Evolutionary conservation across 2,113 vertebrate species (phyloP).

Genomic region (Martes martes): DNA sequence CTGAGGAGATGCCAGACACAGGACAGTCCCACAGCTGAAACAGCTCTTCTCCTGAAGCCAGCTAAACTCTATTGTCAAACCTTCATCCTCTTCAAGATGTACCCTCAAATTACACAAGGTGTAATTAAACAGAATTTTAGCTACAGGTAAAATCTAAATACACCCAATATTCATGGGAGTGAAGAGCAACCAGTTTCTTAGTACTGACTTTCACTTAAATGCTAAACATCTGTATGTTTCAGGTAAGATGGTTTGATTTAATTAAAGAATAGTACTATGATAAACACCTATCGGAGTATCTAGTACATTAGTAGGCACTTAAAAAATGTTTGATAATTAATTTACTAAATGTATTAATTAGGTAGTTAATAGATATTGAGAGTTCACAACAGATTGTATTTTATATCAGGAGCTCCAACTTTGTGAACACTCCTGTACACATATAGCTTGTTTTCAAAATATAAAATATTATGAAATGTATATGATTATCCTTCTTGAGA

Average conservation of each 20-base stretch:
- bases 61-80: neutral
- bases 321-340: neutral
- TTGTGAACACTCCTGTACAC: neutral
- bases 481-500: neutral
- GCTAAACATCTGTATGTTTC: neutral
- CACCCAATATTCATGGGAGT: neutral
- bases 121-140: slow-evolving; percentile 29
- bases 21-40: neutral
- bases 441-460: neutral
- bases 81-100: neutral
- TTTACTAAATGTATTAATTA: neutral
- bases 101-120: neutral
- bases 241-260: neutral
- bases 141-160: slow-evolving; percentile 12
- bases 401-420: neutral
- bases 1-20: neutral
- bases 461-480: neutral
- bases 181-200: neutral
- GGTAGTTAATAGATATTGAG: neutral
- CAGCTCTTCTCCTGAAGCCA: neutral
- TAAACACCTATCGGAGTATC: neutral
- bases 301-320: neutral
- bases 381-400: neutral
- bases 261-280: neutral
- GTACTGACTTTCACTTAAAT: slow-evolving; percentile 33